Evolutionary conservation across 2,888 invertebrate species (phyloP).

Genomic region (Tanytarsus gracilentus): DNA sequence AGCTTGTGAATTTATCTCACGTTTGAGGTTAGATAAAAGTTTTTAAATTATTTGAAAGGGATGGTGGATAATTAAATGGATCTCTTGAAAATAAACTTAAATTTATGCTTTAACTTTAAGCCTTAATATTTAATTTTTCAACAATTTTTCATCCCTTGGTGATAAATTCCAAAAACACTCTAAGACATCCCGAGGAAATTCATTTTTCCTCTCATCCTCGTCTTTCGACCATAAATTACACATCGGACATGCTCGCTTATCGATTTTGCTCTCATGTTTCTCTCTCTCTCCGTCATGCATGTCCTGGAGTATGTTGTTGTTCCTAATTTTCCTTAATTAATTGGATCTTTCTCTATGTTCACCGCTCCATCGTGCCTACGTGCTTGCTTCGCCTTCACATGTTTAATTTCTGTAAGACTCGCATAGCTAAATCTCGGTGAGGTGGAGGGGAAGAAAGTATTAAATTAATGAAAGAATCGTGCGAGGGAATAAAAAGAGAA

Average conservation of each 20-base stretch:
- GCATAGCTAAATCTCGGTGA: not conserved
- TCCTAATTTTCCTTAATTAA: slow-evolving; percentile 26
- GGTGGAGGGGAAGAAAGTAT: not conserved
- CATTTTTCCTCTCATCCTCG: too few species aligned
- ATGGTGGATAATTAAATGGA: too few species aligned
- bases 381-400: not conserved
- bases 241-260: slow-evolving; percentile 19
- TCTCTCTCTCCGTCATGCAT: slow-evolving; percentile 4
- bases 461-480: slow-evolving; percentile 11
- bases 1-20: too few species aligned
- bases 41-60: too few species aligned
- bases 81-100: too few species aligned
- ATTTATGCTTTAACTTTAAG: not conserved
- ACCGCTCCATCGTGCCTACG: not conserved
- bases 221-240: slow-evolving; percentile 22
- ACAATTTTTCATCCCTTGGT: too few species aligned
- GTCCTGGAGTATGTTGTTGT: too few species aligned
- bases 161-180: not conserved
- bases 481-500: not conserved
- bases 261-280: slow-evolving; percentile 6
- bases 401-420: not conserved
- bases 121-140: not conserved
- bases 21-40: too few species aligned
- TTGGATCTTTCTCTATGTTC: slow-evolving; percentile 12
- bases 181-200: not conserved